Percentiles rank a stretch among this genome's conserved stretches.
Evolutionary conservation across 2,888 invertebrate genomes (phyloP).

Genomic region (Trachelus troglodyta): DNA sequence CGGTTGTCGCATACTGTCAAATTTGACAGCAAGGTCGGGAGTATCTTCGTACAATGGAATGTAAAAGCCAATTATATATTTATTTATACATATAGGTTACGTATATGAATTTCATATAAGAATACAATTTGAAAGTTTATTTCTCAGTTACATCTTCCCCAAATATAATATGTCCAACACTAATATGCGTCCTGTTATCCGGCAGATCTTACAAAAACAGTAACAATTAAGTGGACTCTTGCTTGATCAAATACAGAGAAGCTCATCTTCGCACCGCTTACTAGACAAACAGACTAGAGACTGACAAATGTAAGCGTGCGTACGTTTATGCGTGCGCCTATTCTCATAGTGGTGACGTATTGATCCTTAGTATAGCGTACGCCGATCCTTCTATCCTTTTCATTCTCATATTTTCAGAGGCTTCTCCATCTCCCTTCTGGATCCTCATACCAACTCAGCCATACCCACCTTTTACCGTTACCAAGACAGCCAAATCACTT

Average conservation of each 20-base stretch:
- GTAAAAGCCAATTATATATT: background rate
- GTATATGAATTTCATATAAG: background rate
- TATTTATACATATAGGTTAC: background rate
- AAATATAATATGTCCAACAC: background rate
- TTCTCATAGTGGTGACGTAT: constrained; percentile 36
- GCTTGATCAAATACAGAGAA: background rate
- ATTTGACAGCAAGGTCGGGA: background rate
- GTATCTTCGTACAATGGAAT: background rate
- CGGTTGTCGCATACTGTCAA: background rate
- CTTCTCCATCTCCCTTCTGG: background rate
- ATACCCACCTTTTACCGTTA: background rate
- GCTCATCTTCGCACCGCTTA: background rate
- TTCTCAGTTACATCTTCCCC: background rate
- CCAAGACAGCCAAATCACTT: background rate
- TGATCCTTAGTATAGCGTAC: constrained; percentile 41
- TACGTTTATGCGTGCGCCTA: background rate
- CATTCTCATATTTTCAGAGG: background rate
- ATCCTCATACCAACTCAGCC: background rate
- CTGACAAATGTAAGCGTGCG: background rate
- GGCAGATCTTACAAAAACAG: background rate
- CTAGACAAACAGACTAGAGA: background rate
- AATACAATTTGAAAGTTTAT: background rate
- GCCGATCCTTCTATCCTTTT: constrained; percentile 30
- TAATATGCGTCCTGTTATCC: background rate
- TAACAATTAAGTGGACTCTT: background rate